Evolutionary conservation across 1,140 invertebrate species (phyloP).

Genomic region (Ptiloglossa arizonensis): DNA sequence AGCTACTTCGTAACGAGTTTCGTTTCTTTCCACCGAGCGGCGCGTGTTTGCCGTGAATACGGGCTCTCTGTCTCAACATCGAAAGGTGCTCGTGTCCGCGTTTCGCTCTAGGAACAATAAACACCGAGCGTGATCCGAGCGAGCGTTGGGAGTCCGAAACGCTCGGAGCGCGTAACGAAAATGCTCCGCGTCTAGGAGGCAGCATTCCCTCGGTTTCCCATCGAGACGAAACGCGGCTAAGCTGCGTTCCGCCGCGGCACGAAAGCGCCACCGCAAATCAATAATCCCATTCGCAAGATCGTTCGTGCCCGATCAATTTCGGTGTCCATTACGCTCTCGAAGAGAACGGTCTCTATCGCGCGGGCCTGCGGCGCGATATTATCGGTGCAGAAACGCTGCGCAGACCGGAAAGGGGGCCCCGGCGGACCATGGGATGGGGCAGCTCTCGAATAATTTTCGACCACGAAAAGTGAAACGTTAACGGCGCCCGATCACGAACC

Average conservation of each 20-base stretch:
- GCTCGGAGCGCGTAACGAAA: neutral
- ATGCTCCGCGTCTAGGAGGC: neutral
- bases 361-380: slow-evolving; percentile 53
- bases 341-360: slow-evolving; percentile 60
- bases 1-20: no score
- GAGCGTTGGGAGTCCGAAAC: no score
- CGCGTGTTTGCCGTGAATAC: no score
- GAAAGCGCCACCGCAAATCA: slow-evolving; percentile 49
- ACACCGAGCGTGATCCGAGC: no score
- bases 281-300: slow-evolving; percentile 62
- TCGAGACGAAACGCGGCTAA: neutral
- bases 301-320: slow-evolving; percentile 57
- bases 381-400: slow-evolving; percentile 37
- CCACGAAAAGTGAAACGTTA: slow-evolving; percentile 70
- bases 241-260: neutral
- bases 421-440: neutral
- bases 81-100: no score
- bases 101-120: no score
- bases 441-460: slow-evolving; percentile 64
- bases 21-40: no score
- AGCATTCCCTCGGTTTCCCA: neutral
- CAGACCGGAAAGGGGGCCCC: neutral
- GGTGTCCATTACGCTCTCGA: slow-evolving; percentile 54
- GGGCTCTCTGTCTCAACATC: no score
- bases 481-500: slow-evolving; percentile 67